A percentile compares a stretch with the other conserved stretches of the same genome.
phyloP scores from a whole-genome alignment of 2,797 vertebrate genomes.

The Tamandua tetradactyla region DNA sequence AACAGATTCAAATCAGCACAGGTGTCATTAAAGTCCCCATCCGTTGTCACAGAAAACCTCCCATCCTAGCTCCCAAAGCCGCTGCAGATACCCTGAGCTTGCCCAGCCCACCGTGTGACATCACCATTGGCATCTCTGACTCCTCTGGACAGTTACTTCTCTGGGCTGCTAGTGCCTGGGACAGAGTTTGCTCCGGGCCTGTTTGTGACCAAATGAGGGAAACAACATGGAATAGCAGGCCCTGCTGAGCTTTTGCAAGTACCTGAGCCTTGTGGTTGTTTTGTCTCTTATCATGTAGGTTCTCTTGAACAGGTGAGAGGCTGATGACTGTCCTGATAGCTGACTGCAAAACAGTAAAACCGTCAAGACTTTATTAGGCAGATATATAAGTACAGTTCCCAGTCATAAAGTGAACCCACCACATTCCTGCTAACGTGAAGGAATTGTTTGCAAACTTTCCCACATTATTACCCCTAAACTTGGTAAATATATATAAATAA shows the following conservation, averaged over 20 bases:
- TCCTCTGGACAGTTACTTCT: fast-evolving
- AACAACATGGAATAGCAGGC: fast-evolving
- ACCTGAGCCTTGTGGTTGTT: not conserved
- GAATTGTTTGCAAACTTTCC: not conserved
- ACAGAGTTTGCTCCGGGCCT: not conserved
- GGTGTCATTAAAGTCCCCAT: not conserved
- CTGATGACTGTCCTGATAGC: not conserved
- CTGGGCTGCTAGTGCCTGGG: not conserved
- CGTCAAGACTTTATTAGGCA: not conserved
- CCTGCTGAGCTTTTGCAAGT: not conserved
- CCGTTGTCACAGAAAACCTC: not conserved
- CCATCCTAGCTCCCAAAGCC: not conserved
- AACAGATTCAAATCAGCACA: too few relatives aligned
- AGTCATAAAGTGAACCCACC: not conserved
- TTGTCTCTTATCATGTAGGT: not conserved
- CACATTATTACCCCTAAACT: not conserved
- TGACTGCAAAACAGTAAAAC: not conserved
- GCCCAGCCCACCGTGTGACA: fast-evolving
- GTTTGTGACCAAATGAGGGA: not conserved
- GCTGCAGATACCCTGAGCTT: fast-evolving
- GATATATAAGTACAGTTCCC: not conserved
- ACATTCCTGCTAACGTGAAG: not conserved
- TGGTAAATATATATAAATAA: not conserved
- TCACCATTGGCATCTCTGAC: fast-evolving
- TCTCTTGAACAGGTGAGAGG: not conserved